Evolutionary conservation across 2,888 invertebrate genomes (phyloP), one percentile per base, ranked within the genome.

Genomic region (Melieria omissa): DNA sequence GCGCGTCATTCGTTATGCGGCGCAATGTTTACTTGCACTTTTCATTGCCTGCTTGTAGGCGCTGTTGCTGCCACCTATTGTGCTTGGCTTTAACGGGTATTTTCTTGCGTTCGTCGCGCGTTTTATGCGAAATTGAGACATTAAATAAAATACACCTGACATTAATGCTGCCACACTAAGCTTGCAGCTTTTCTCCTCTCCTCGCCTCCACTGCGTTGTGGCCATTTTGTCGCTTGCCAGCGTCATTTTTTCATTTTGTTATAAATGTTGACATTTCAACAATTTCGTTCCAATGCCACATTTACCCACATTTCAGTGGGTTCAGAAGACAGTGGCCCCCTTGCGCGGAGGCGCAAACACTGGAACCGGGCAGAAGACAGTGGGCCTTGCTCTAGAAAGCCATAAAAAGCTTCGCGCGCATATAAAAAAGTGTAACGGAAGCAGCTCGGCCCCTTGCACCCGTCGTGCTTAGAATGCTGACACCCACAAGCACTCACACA

Each of bases 91-190:
- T 29, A 29, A 29, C 29, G 5, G 10, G 58, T 4, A 5, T 14
- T 29, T 47, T 7, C n/a, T 16, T 9, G 10, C 46, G 47, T 45
- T 47, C 29, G 29, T 45, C 44, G 41, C 58, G 58, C 49, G 47
- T 49, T 58, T 57, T 29, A 58, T 58, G 58, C 42, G 65, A 58
- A 66, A 66, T 66, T 66, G 65, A 66, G 65, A 55, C 65, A 66
- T 66, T 66, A 66, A 58, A 66, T 58, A 58, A 66, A 58, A 66
- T 60, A 58, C 49, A 66, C 47, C 58, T 66, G 66, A 66, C 66
- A 58, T 58, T 58, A 66, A 66, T 58, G 66, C 55, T 9, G 12
- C 6, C 65, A 66, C 46, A 65, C 54, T 57, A 57, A 66, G 57
- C 55, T 46, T 41, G 54, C 65, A 29, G 55, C 57, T n/a, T 65